Evolutionary conservation across 1,140 invertebrate genomes (phyloP).

Genomic region (Aphis gossypii): DNA sequence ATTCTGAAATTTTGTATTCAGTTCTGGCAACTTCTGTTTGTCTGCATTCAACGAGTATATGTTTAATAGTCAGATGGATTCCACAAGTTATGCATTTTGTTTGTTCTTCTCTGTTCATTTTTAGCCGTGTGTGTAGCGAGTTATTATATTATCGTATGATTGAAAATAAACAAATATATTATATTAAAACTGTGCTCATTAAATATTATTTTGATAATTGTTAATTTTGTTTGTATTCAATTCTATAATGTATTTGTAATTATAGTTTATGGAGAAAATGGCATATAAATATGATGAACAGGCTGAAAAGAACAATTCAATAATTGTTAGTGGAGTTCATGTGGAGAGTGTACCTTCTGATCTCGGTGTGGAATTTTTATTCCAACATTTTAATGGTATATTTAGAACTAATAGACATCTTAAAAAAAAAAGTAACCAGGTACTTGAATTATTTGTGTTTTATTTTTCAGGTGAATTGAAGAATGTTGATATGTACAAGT

Average conservation of each 20-base stretch:
- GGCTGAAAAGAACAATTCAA: conserved; percentile 80
- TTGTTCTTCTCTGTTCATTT: background rate
- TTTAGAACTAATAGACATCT: background rate
- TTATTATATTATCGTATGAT: background rate
- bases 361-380: conserved; percentile 78
- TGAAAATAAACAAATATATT: background rate
- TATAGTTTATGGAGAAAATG: conserved; percentile 84
- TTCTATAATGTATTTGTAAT: background rate
- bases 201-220: background rate
- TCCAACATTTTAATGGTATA: conserved; percentile 77
- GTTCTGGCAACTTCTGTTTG: no score
- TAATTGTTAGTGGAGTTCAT: conserved; percentile 88
- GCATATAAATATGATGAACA: conserved; percentile 79
- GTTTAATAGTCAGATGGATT: no score
- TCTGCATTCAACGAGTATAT: no score
- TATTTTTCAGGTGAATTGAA: background rate
- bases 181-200: background rate
- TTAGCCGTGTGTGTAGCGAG: background rate
- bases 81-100: no score
- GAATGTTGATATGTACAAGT: conserved; percentile 18
- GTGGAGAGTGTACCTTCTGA: conserved; percentile 90
- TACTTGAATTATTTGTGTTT: background rate
- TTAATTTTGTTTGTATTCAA: background rate
- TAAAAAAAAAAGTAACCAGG: no score
- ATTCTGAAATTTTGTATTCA: no score